Conservation (phyloP, 2,113 vertebrate genomes). For the Catagonus wagneri region DNA sequence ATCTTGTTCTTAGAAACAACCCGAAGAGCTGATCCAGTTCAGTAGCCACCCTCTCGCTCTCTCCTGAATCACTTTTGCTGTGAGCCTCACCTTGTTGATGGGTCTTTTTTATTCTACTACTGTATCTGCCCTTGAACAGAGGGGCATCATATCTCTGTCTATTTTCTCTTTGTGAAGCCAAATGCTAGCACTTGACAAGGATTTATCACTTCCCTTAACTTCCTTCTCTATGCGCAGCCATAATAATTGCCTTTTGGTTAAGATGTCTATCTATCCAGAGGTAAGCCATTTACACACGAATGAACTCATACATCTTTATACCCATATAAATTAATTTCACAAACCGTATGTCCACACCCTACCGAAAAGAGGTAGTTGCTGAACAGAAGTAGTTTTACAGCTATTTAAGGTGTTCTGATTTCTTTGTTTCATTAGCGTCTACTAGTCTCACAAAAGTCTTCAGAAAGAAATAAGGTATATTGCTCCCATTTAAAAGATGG, state of each 20-base stretch:
- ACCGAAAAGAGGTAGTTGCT: neutral
- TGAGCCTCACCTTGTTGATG: neutral
- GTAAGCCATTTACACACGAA: neutral
- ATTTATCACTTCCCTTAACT: neutral
- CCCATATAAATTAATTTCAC: neutral
- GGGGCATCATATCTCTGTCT: neutral
- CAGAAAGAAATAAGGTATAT: neutral
- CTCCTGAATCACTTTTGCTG: neutral
- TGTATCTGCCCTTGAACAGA: neutral
- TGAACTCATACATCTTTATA: neutral
- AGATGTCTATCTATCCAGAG: neutral
- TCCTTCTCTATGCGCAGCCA: neutral
- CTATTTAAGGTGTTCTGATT: neutral
- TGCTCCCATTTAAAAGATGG: neutral
- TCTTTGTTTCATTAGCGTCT: slow-evolving; percentile 7
- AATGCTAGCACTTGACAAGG: neutral
- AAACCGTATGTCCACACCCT: neutral
- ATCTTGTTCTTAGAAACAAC: neutral
- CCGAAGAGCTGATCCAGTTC: neutral
- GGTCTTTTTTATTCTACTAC: neutral
- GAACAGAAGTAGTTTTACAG: neutral
- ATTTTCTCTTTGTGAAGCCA: neutral
- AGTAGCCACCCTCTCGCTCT: neutral
- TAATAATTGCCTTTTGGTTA: neutral
- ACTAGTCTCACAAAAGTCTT: neutral